Conservation (phyloP, 2,797 vertebrate genomes). For the Liparis tanakae region DNA sequence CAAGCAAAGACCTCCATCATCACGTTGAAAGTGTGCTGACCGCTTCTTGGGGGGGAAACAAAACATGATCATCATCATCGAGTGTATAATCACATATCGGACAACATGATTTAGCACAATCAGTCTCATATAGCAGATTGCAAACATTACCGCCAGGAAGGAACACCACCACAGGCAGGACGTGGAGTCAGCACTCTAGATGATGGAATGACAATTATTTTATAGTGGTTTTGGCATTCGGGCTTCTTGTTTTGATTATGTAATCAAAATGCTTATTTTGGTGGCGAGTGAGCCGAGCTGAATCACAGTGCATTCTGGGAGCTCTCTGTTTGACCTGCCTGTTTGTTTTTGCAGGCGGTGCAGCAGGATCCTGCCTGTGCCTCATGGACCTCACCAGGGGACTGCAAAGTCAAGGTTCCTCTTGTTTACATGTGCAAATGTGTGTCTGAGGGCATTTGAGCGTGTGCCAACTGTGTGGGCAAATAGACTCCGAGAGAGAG, state of each 20-base stretch:
- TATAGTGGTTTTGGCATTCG: conserved; percentile 51
- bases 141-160: conserved; percentile 41
- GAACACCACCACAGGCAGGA: conserved; percentile 44
- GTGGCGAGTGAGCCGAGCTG: conserved; percentile 60
- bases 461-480: conserved; percentile 57
- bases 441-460: conserved; percentile 55
- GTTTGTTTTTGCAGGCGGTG: conserved; percentile 73
- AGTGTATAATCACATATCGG: conserved; percentile 52
- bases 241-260: conserved; percentile 69
- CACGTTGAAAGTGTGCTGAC: conserved; percentile 36
- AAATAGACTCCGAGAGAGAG: conserved; percentile 71
- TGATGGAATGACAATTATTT: conserved; percentile 61
- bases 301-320: conserved; percentile 67
- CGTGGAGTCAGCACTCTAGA: conserved; percentile 36
- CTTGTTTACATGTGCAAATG: conserved; percentile 73
- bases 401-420: conserved; percentile 69
- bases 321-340: conserved; percentile 71
- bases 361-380: conserved; percentile 60
- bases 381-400: conserved; percentile 60
- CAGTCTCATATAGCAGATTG: conserved; percentile 38
- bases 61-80: conserved; percentile 43
- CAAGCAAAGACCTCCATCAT: conserved; percentile 50
- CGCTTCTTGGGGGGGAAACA: conserved; percentile 43
- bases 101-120: conserved; percentile 50
- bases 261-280: conserved; percentile 69